Evolutionary conservation across 2,797 vertebrate species (phyloP), one percentile per base, ranked within the genome.

Genomic region (Acropternis orthonyx): DNA sequence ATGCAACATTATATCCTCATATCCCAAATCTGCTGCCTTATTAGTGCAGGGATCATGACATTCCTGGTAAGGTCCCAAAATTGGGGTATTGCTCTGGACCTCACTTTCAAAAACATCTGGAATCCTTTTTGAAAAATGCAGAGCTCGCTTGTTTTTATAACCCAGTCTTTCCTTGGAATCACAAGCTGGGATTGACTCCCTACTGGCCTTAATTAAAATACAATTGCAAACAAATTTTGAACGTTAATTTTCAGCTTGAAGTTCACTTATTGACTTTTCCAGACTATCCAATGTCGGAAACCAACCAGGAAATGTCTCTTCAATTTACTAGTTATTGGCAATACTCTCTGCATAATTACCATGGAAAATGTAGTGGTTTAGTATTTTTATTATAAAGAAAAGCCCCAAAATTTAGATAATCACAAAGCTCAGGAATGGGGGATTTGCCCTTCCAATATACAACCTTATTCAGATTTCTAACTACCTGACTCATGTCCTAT

Each of bases 1-100:
- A 49, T 13, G 5, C 3, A 39, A 1, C 1, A 0, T 1, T 3
- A 5, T 28, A 12, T 32, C 5, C 9, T 34, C 30, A 0, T 2
- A 9, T 17, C 36, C 39, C 12, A 51, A 14, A 66, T 4, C 36
- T 52, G 7, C 34, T 72, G 14, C 0, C 0, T 44, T 10, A 2
- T n/a, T 23, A 20, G 34, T 10, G 2, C n/a, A 7, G 49, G 21
- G 13, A 5, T 3, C 9, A 12, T 12, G 28, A 20, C 8, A 7
- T 49, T 69, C 1, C 1, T 8, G 12, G 20, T 6, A 21, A 74
- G 6, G 14, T 46, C 43, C 61, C 9, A 39, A n/a, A 80, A 48
- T 18, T 14, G 19, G 30, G 19, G 8, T 75, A 2, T 77, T 66
- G 9, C 1, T 27, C 20, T 69, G 15, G 43, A 26, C 8, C 9